A percentile compares a stretch with the other conserved stretches of the same genome.
Conservation (phyloP, 2,797 vertebrate genomes). For the Sebastes minor region DNA sequence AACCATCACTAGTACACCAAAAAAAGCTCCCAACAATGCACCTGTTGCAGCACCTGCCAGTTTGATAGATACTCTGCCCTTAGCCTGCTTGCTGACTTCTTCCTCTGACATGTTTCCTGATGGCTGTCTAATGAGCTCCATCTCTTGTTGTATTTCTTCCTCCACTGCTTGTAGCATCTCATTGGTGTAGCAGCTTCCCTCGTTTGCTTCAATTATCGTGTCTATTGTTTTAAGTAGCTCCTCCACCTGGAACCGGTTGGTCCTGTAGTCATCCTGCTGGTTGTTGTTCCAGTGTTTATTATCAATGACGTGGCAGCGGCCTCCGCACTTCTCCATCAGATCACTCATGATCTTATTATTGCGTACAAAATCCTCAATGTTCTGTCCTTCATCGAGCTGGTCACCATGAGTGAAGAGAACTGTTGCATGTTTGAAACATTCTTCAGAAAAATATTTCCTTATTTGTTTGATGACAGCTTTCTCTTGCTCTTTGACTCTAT, state of each 20-base stretch:
- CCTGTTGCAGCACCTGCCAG: background rate
- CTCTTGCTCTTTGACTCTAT: conserved; percentile 6
- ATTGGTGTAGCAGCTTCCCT: background rate
- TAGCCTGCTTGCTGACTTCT: background rate
- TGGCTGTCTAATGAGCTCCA: too few species aligned
- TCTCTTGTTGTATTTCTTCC: too few species aligned
- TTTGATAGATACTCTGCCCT: accelerated
- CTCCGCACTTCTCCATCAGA: conserved; percentile 36
- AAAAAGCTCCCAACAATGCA: background rate
- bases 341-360: background rate
- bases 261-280: background rate
- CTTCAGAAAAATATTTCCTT: accelerated
- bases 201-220: background rate
- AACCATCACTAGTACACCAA: too few species aligned
- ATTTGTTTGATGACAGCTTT: accelerated
- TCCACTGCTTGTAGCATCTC: too few species aligned
- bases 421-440: background rate
- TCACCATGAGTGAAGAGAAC: conserved; percentile 28
- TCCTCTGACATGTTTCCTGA: background rate
- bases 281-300: conserved; percentile 29
- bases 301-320: conserved; percentile 36
- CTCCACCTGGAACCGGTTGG: conserved; percentile 35
- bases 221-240: conserved; percentile 32
- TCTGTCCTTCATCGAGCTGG: background rate
- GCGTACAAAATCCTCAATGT: background rate